Evolutionary conservation across 1,140 invertebrate species (phyloP).

Genomic region (Spodoptera litura): DNA sequence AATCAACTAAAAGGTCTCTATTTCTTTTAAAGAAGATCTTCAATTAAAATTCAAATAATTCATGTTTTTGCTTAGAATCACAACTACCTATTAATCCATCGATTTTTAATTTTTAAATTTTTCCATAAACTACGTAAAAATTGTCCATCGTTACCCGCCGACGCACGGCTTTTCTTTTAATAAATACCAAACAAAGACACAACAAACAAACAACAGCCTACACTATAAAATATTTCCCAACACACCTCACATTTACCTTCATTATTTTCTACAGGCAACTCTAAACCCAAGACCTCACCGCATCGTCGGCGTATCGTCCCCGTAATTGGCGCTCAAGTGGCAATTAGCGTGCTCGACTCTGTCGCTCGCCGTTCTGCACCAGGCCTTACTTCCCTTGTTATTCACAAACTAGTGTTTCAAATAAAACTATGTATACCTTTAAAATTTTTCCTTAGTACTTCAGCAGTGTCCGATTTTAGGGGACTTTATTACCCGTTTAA

Average conservation of each 20-base stretch:
- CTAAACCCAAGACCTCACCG: slow-evolving; percentile 44
- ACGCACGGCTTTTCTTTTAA: background rate
- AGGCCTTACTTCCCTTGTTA: slow-evolving; percentile 62
- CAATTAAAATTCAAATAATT: too few relatives aligned
- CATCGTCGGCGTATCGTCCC: slow-evolving; percentile 61
- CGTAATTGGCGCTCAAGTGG: slow-evolving; percentile 82
- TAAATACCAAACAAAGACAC: background rate
- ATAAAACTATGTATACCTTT: slow-evolving; percentile 13
- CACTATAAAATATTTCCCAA: background rate
- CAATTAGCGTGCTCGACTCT: slow-evolving; percentile 78
- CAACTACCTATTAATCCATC: too few relatives aligned
- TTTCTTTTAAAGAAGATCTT: too few relatives aligned
- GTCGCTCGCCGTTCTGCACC: slow-evolving; percentile 50
- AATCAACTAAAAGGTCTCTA: too few relatives aligned
- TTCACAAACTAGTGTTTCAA: slow-evolving; percentile 39
- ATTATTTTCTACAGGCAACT: slow-evolving; percentile 42
- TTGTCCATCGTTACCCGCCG: too few relatives aligned
- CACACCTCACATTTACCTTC: slow-evolving; percentile 41
- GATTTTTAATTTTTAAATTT: too few relatives aligned
- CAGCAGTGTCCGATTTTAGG: slow-evolving; percentile 25
- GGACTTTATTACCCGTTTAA: slow-evolving; percentile 34
- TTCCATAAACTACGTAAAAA: background rate
- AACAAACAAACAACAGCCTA: slow-evolving; percentile 1
- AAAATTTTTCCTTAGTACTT: slow-evolving; percentile 11
- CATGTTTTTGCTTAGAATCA: too few relatives aligned